A percentile compares a stretch with the other conserved stretches of the same genome.
These are phyloP conservation scores for Scatophagus argus DNA, from an alignment of 2,113 vertebrate genomes.

Conservation along the genomic window DNA sequence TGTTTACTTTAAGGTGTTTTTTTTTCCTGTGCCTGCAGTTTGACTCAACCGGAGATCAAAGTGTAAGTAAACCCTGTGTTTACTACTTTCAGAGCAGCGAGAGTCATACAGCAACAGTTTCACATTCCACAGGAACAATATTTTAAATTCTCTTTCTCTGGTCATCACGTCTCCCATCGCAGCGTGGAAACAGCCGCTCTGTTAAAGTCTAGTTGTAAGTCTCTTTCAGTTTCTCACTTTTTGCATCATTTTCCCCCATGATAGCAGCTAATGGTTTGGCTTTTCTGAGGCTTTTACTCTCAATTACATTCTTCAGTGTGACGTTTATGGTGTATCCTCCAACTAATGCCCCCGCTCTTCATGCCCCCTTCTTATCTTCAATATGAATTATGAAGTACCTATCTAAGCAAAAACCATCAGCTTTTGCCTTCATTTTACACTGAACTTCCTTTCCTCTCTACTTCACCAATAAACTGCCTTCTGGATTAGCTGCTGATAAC, in stretches of 20 bases:
- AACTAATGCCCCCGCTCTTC: slow-evolving; percentile 48
- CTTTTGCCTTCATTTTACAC: slow-evolving; percentile 31
- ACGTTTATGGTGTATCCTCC: slow-evolving; percentile 47
- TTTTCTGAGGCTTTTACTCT: slow-evolving; percentile 56
- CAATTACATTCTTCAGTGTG: slow-evolving; percentile 44
- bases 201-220: slow-evolving; percentile 23
- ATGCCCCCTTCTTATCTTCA: slow-evolving; percentile 10
- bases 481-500: background rate
- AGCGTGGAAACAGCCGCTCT: slow-evolving; percentile 38
- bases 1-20: slow-evolving; percentile 50
- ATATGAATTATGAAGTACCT: slow-evolving; percentile 47
- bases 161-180: slow-evolving; percentile 34
- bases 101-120: background rate
- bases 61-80: slow-evolving; percentile 40
- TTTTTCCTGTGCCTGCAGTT: background rate
- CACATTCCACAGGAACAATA: slow-evolving; percentile 47
- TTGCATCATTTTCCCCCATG: slow-evolving; percentile 57
- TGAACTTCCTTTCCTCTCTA: background rate
- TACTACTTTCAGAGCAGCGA: slow-evolving; percentile 18
- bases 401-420: slow-evolving; percentile 31
- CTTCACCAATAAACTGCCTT: slow-evolving; percentile 12
- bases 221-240: slow-evolving; percentile 46
- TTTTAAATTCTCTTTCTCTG: slow-evolving; percentile 47
- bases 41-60: slow-evolving; percentile 56
- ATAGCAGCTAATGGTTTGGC: slow-evolving; percentile 51